Evolutionary conservation across 2,797 vertebrate genomes (phyloP).

Genomic region (Xenops minutus): DNA sequence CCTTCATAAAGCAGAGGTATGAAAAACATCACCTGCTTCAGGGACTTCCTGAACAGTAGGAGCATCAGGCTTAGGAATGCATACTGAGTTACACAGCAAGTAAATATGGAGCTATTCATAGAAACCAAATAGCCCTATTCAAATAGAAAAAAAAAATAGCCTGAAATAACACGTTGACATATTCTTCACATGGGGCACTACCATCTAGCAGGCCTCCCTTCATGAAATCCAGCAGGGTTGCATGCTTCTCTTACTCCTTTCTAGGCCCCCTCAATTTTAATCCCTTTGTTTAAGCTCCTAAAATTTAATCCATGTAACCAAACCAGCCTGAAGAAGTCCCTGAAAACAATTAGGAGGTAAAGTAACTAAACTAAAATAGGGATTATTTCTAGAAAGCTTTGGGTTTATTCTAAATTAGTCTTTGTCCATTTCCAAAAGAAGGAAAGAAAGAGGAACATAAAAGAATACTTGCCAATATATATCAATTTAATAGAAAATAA

Average conservation of each 20-base stretch:
- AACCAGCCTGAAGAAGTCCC: not conserved
- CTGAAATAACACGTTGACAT: not conserved
- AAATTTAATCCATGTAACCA: not conserved
- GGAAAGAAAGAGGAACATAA: not conserved
- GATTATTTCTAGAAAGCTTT: not conserved
- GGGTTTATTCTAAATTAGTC: not conserved
- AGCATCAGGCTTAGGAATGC: not conserved
- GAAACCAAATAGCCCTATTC: not conserved
- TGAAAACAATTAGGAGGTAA: not conserved
- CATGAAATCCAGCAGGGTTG: not conserved
- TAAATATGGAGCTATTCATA: not conserved
- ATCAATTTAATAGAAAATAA: not conserved
- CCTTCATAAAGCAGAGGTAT: not conserved
- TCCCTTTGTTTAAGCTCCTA: not conserved
- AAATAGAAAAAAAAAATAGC: not conserved
- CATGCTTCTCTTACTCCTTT: not conserved
- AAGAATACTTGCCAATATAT: not conserved
- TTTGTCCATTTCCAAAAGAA: constrained; percentile 1
- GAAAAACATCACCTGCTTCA: not conserved
- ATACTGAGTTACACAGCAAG: not conserved
- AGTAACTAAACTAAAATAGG: not conserved
- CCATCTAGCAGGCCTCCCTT: not conserved
- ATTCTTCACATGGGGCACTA: not conserved
- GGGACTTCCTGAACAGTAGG: not conserved
- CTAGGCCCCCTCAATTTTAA: not conserved